Evolutionary conservation across 2,888 invertebrate species (phyloP), one percentile per base, ranked within the genome.

Genomic region (Phalangium opilio): DNA sequence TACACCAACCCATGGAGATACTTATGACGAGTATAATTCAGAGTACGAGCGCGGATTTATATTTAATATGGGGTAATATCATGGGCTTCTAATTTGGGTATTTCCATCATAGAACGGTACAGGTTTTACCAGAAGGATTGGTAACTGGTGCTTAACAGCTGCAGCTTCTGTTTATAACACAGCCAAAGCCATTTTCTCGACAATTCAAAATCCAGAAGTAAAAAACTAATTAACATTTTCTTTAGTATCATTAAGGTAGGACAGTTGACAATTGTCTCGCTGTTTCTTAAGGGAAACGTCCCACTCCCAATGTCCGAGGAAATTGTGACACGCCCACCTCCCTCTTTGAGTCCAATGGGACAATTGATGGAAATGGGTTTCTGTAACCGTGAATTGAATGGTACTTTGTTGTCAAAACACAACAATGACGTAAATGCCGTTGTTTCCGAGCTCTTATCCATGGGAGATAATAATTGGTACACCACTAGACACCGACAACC

Each of bases 81-180:
- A 27, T 27, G 4, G 8, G 8, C 8, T 27, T 27, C 8, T 27
- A 27, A 27, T 27, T 27, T 27, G 27, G 27, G 27, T 8, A 8
- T 4, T 27, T n/a, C n/a, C 5, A 27, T 27, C 8, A 27, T 32
- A 52, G 52, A 40, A 44, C 48, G 18, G 43, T 56, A 8, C 56
- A 56, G 43, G 55, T 57, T 15, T 45, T 57, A 12, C 57, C 57
- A 14, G 57, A 57, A 50, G 50, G 52, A 17, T 43, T 57, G 33
- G 54, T 57, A 7, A 51, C 48, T 14, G 55, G 50, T 20, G 50
- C 52, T 15, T 52, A 12, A 52, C 44, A 44, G 57, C 54, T 43
- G 56, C 57, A 19, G 51, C 55, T 18, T 48, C 52, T 10, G 49
- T 56, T 8, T 54, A 54, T 34, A 56, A 57, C 34, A 48, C 55